Percentiles rank a stretch among this genome's conserved stretches.
Conservation (phyloP, 2,113 vertebrate species). For the Salvator merianae region DNA sequence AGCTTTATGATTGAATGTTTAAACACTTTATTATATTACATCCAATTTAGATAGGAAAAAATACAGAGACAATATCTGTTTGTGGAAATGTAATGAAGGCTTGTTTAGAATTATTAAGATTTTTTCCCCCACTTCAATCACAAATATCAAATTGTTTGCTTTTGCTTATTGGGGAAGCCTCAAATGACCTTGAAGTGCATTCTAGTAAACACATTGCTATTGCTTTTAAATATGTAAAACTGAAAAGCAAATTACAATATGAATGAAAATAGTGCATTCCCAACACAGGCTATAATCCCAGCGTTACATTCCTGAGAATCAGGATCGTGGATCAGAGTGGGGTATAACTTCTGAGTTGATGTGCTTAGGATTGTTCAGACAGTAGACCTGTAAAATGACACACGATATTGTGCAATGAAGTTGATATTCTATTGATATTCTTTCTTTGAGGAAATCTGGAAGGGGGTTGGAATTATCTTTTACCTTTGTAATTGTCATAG, state of each 20-base stretch:
- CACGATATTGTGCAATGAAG: too few species aligned
- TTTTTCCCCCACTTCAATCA: constrained; percentile 38
- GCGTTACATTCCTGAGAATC: too few species aligned
- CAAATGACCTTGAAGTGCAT: neutral
- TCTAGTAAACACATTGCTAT: neutral
- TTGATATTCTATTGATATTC: neutral
- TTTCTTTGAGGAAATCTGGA: neutral
- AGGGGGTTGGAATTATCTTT: too few species aligned
- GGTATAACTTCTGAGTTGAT: too few species aligned
- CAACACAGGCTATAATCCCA: too few species aligned
- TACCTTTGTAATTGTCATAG: neutral
- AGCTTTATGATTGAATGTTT: constrained; percentile 81
- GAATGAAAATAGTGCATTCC: neutral
- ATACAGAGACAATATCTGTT: constrained; percentile 30
- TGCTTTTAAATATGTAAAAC: neutral
- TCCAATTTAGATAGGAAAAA: constrained; percentile 38
- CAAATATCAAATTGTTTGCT: constrained; percentile 27
- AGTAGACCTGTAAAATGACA: too few species aligned
- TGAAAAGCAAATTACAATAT: neutral
- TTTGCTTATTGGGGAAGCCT: too few species aligned
- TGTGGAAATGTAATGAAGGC: constrained; percentile 52
- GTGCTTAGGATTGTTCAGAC: too few species aligned
- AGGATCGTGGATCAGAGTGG: too few species aligned
- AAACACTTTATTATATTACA: constrained; percentile 48
- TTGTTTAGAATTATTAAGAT: constrained; percentile 27